Percentiles rank a stretch among this genome's conserved stretches.
These are phyloP conservation scores for Molorchus minor DNA, from an alignment of 2,888 invertebrate species.

Conservation along the genomic window DNA sequence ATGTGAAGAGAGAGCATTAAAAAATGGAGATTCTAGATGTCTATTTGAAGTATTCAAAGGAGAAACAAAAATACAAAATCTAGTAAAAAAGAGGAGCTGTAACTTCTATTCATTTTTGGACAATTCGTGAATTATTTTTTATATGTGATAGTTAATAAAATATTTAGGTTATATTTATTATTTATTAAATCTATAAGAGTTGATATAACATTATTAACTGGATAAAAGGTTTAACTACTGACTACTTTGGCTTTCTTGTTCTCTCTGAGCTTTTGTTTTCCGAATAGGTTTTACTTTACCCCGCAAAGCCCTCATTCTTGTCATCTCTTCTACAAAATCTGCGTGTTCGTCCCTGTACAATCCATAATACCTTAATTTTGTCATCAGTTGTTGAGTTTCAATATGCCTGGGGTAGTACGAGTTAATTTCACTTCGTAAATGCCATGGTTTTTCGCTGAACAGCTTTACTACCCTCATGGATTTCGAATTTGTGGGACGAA, in stretches of 20 bases:
- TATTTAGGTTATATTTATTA: neutral
- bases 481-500: constrained; percentile 75
- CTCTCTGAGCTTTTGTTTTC: constrained; percentile 40
- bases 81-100: constrained; percentile 48
- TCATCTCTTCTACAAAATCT: constrained; percentile 90
- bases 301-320: constrained; percentile 75
- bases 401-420: constrained; percentile 89
- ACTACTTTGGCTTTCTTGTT: constrained; percentile 27
- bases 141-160: neutral
- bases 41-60: constrained; percentile 68
- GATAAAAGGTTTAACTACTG: constrained; percentile 3
- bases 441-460: constrained; percentile 78
- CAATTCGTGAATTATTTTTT: neutral
- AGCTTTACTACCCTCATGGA: constrained; percentile 84
- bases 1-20: constrained; percentile 79
- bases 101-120: constrained; percentile 25
- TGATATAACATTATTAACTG: constrained; percentile 10
- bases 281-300: constrained; percentile 73
- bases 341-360: constrained; percentile 87
- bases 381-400: constrained; percentile 79
- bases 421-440: constrained; percentile 76
- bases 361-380: constrained; percentile 77
- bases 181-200: constrained; percentile 16
- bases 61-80: constrained; percentile 51
- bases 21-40: constrained; percentile 73